A percentile compares a stretch with the other conserved stretches of the same genome.
Conservation (phyloP, 2,888 invertebrate species). For the Ennomos fuscantarius region DNA sequence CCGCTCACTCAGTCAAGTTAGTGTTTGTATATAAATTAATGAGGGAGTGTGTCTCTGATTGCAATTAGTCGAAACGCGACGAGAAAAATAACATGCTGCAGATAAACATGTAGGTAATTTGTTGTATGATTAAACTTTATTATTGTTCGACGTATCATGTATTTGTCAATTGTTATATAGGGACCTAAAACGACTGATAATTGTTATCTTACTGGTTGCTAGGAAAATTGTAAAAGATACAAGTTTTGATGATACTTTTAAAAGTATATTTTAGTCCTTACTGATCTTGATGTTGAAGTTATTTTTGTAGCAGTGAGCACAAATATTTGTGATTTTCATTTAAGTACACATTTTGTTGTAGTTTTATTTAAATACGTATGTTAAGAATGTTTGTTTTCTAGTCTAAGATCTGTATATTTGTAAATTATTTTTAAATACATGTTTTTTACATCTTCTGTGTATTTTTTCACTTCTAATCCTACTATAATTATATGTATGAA, state of each 20-base stretch:
- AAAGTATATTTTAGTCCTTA: not conserved
- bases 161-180: not conserved
- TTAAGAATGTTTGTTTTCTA: constrained; percentile 38
- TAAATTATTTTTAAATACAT: constrained; percentile 40
- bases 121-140: not conserved
- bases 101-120: not conserved
- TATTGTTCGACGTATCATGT: not conserved
- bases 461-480: not conserved
- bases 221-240: too few relatives aligned
- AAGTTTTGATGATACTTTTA: too few relatives aligned
- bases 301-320: constrained; percentile 2
- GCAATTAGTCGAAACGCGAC: not conserved
- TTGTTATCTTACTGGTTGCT: not conserved
- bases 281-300: constrained; percentile 1
- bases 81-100: not conserved
- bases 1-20: not conserved
- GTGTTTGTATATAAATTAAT: constrained; percentile 2
- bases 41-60: not conserved
- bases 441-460: constrained; percentile 27
- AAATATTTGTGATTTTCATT: constrained; percentile 8
- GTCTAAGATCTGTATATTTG: constrained; percentile 40
- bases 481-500: too few relatives aligned
- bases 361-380: constrained; percentile 15
- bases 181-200: constrained; percentile 2
- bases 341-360: constrained; percentile 4